These are phyloP conservation scores for Umimayanthus chanpuru DNA, from an alignment of 92 coral and sea anemone genomes.

Conservation along the genomic window DNA sequence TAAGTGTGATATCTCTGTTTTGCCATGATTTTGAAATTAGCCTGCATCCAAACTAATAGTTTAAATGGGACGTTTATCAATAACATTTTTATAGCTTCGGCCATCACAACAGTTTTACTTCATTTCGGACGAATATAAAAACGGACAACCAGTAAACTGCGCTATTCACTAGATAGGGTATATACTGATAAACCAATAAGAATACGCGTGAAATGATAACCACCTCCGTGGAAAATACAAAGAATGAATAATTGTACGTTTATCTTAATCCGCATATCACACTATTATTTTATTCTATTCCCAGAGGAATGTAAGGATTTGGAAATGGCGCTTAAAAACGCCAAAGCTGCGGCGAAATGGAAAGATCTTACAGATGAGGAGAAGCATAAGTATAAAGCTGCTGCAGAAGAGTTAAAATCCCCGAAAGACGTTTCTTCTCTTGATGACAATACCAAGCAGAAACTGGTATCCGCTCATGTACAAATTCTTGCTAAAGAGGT, in stretches of 20 bases:
- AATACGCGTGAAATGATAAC: not conserved
- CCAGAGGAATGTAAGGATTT: constrained; percentile 11
- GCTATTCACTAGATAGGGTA: not conserved
- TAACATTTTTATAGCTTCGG: not conserved
- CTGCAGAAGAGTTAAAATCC: constrained; percentile 11
- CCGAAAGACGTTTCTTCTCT: constrained; percentile 1
- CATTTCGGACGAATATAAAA: not conserved
- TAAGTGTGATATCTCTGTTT: not conserved
- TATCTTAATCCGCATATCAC: not conserved
- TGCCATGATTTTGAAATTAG: not conserved
- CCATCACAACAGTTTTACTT: constrained; percentile 6
- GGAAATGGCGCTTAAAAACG: not conserved
- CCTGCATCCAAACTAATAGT: not conserved
- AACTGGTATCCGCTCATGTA: constrained; percentile 4
- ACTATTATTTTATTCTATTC: not conserved
- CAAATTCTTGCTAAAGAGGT: constrained; percentile 7
- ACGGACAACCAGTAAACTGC: not conserved
- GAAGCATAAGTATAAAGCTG: not conserved
- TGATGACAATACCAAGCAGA: not conserved
- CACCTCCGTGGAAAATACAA: constrained; percentile 8
- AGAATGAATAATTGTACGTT: not conserved
- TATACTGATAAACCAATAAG: not conserved
- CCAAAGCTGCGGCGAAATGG: constrained; percentile 9
- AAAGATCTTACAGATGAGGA: constrained; percentile 1
- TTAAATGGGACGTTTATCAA: not conserved